Base-by-base conservation (phyloP, 2,797 vertebrate species). In the Alosa sapidissima region DNA sequence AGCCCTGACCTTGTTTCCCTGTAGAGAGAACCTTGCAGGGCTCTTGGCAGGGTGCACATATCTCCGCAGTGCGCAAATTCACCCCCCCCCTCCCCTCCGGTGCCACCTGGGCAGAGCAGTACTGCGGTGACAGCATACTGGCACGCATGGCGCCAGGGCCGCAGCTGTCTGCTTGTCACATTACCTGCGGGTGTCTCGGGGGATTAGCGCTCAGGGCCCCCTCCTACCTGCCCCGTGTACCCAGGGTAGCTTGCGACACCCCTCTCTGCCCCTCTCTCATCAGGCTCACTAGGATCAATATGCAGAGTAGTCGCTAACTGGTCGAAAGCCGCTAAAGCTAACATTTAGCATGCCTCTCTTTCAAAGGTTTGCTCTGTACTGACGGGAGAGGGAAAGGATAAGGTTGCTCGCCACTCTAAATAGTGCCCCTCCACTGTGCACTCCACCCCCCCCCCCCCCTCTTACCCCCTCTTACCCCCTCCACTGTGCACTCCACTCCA, bases 161-260 rank as follows among this genome's bases (percentile, higher is more conserved):
- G 92, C 93, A 94, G 94, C 94, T 94, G 93, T 90, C 93, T 91
- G 91, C 92, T 94, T 94, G 90, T 94, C 94, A 93, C 93, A 93
- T 93, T 95, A 78, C 72, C 72, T 78, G 41, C 41, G 41, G 84
- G 88, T 84, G 88, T 89, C 86, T 52, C 65, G 81, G 84, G 85
- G 91, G 93, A 94, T 94, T 94, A 93, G 86, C 55, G 81, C 83
- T 65, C 0, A 82, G 92, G 92, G 90, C 89, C 82, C 82, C 47
- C 86, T 45, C 88, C 89, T 88, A 87, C 41, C 16, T 36, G 72
- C 6, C 36, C 36, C 4, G 65, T 78, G 72, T 78, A 36, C 14
- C 36, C 36, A 8, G 72, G 72, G 36, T 16, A 21, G 72, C 41
- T 7, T 21, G 41, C 16, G 6, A 0, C 41, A 45, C 13, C n/a